Base-by-base conservation (phyloP, 53 echinoderm and acorn worm species). In the Holothuria leucospilota region DNA sequence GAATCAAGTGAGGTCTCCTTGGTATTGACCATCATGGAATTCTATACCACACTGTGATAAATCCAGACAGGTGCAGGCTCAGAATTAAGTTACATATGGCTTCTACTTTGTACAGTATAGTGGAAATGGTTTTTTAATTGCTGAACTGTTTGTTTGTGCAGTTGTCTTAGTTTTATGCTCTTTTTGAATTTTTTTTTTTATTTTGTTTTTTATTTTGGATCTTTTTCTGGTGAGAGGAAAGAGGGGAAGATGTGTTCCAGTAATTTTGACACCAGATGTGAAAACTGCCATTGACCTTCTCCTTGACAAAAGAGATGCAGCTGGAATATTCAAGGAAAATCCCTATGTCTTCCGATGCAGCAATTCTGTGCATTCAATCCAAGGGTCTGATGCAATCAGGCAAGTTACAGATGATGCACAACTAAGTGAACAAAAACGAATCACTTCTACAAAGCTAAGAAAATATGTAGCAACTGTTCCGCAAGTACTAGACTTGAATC, bases 191-290 rank as follows among this genome's bases (percentile, higher is more conserved):
- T 7, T 40, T 40, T 63, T 8, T 26, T 63, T 63, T 63, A 9
- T 25, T 68, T 25, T 11, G 14, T 29, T 16, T 68, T 20, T 25
- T 23, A 68, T 9, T 3, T 26, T 68, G 27, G 68, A 68, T 68
- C 68, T 68, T 68, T 9, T 68, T n/a, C 68, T 12, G 14, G 68
- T 68, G 23, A 68, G 68, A 68, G 68, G 68, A 20, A 68, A 68
- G 68, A 68, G 68, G 30, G 68, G 68, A 20, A 68, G 68, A 8
- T 68, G 68, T 68, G 68, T 68, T 5, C 68, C 23, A 29, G 8
- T 68, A 29, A 68, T 68, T 29, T 13, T 68, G 27, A 68, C 27
- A 68, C 68, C 68, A 68, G 68, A 68, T 68, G 68, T 68, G 13
- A 20, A 68, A 26, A 26, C 2, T 68, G 68, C 68, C 68, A 68